Base-by-base conservation (phyloP, 2,113 vertebrate species). In the Pollimyrus isidori region DNA sequence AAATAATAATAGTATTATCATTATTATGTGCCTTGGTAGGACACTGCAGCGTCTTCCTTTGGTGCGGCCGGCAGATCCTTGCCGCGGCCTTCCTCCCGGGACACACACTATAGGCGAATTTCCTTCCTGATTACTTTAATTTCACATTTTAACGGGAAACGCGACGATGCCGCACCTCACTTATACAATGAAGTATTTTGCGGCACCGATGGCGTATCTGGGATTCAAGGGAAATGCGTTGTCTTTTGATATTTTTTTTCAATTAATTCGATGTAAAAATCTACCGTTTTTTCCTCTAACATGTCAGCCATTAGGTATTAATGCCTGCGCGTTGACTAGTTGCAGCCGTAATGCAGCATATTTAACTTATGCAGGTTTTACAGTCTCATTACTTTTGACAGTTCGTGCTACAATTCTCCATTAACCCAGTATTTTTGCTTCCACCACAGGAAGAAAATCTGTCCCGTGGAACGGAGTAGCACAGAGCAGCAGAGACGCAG, bases 361-460 rank as follows among this genome's bases (percentile, higher is more conserved):
- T 56, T 21, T 21, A 21, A 6, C 53, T 56, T 56, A 7, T 56
- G 53, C 19, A 21, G 53, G 5, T 21, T 26, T 69, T 69, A 26
- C n/a, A 85, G 69, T 52, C 26, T 21, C 15, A 35, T 80, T 62
- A n/a, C 56, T 9, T 56, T 11, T 82, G 35, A 53, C 39, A n/a
- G 56, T 62, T 62, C 4, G 23, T n/a, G 4, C 46, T 80, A 19
- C 23, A 86, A 13, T 17, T 87, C 48, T 10, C 46, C 84, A 56
- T 50, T 87, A 17, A 58, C 30, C 17, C 86, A 42, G 4, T 30
- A 89, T 73, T 89, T 45, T 90, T 90, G 39, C 88, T 90, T 30
- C n/a, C 92, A 91, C 48, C 11, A n/a, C 21, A 95, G 94, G 92
- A 92, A 86, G 87, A 62, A 90, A 48, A 91, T 88, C 89, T 58